A percentile compares a stretch with the other conserved stretches of the same genome.
These are phyloP conservation scores for Peromyscus attwateri DNA, from an alignment of 2,797 vertebrate genomes.

Conservation along the genomic window DNA sequence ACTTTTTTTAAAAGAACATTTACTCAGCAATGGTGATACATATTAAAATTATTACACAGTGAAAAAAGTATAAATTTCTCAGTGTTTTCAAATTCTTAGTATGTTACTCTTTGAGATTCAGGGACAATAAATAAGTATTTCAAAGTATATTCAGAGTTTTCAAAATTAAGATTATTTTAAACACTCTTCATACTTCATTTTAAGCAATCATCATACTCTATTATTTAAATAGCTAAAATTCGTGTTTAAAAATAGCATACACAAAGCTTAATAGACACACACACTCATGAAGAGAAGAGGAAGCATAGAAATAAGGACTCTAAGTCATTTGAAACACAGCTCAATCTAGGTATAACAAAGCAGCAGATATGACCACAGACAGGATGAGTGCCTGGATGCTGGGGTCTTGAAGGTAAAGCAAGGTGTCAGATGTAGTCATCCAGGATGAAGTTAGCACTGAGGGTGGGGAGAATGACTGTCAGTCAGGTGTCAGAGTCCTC, in stretches of 20 bases:
- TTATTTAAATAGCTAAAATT: background rate
- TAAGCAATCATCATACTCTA: background rate
- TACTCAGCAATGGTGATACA: background rate
- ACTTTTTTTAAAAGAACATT: background rate
- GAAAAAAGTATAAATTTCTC: background rate
- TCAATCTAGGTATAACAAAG: background rate
- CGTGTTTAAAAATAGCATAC: background rate
- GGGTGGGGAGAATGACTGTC: constrained; percentile 22
- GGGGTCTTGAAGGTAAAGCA: constrained; percentile 12
- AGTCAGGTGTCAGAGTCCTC: constrained; percentile 10
- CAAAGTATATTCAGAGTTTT: background rate
- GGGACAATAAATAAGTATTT: background rate
- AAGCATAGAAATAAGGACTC: background rate
- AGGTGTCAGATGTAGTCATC: constrained; percentile 35
- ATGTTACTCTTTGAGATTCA: background rate
- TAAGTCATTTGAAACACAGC: background rate
- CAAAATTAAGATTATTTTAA: background rate
- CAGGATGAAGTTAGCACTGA: constrained; percentile 37
- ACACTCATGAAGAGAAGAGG: too few species aligned
- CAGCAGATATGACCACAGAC: background rate
- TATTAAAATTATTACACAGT: background rate
- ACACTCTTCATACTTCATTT: background rate
- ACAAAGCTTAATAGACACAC: background rate
- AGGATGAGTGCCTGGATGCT: background rate
- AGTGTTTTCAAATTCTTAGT: background rate